phyloP scores from a whole-genome alignment of 2,888 invertebrate species.

The Ariolimax columbianus region DNA sequence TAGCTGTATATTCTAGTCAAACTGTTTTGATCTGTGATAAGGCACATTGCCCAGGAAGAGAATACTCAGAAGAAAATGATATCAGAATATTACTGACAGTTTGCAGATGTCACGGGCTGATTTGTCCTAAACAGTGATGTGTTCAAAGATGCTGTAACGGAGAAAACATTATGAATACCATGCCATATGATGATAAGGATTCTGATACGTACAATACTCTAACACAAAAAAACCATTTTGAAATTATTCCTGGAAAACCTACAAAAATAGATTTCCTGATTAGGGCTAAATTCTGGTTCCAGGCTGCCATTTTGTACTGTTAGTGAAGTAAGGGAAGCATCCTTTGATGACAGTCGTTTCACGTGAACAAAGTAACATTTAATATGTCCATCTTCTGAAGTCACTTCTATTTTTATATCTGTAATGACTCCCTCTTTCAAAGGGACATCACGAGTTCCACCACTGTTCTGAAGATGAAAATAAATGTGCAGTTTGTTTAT shows the following conservation, averaged over 20 bases:
- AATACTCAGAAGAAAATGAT: no score
- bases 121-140: no score
- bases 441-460: conserved; percentile 72
- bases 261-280: conserved; percentile 68
- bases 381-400: conserved; percentile 77
- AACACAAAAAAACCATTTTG: not conserved
- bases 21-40: no score
- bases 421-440: conserved; percentile 75
- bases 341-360: conserved; percentile 75
- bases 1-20: no score
- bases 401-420: conserved; percentile 77
- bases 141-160: no score
- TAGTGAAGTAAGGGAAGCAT: conserved; percentile 73
- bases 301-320: conserved; percentile 66
- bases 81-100: no score
- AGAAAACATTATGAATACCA: no score
- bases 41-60: no score
- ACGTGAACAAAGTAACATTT: conserved; percentile 74
- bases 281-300: conserved; percentile 69
- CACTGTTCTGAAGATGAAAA: conserved; percentile 61
- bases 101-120: no score
- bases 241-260: conserved; percentile 50
- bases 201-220: no score
- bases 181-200: no score
- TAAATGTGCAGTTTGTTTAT: not conserved